Evolutionary conservation across 2,113 vertebrate genomes (phyloP), one percentile per base, ranked within the genome.

Genomic region (Vireo altiloquus): DNA sequence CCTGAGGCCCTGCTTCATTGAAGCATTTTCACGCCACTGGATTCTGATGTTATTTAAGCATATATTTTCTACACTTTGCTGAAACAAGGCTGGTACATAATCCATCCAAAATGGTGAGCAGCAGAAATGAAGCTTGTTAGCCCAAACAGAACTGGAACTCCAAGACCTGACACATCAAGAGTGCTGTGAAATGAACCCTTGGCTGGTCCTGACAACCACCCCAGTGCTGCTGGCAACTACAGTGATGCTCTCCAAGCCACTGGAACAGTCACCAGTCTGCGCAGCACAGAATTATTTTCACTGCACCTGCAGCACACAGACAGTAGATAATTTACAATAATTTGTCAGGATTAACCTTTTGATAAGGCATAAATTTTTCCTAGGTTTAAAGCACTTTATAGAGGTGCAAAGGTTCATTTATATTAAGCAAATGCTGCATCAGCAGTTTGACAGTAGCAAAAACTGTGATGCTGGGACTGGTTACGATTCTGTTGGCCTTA

Each of bases 321-420:
- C 61, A 94, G 81, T 47, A 92, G 83, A 95, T 86, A 90, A 97
- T 89, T 96, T 94, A 95, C 87, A 92, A 85, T 90, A 66, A 97
- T 97, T 97, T 96, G 54, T 90, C 94, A 96, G 93, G 88, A 97
- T 97, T 97, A 97, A 96, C 95, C 96, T 98, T 98, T 97, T 89
- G 91, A 87, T 97, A 95, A 96, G 91, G 87, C 81, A 94, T 94
- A 96, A 76, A 60, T 97, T 95, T 96, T 94, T 92, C 87, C 92
- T 84, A 88, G 80, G 95, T 91, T 94, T 95, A 97, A 97, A 96
- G 87, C 70, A 81, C 89, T 97, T 97, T 74, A 83, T 90, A 92
- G 94, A 94, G 87, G 96, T 94, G 47, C 60, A 92, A 88, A 89
- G 91, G 96, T 96, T 92, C 87, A 92, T 96, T 96, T 97, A 63